Base-by-base conservation (phyloP, 2,113 vertebrate genomes). In the Axis porcinus region DNA sequence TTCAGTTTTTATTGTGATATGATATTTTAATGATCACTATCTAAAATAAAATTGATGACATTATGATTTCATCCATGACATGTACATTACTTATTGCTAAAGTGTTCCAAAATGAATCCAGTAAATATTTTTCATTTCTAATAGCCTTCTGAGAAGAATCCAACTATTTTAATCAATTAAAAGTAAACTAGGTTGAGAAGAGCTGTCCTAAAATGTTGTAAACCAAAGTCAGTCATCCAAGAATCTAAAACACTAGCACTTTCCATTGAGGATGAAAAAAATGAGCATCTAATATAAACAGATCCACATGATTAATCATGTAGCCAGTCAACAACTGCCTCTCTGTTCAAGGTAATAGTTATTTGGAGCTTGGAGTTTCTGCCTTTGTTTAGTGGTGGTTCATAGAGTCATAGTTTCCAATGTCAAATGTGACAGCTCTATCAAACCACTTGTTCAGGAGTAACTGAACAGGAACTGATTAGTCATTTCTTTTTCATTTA, bases 401-500 rank as follows among this genome's bases (percentile, higher is more conserved):
- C 99, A 98, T 83, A 99, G 21, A 98, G 97, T 99, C 70, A 99
- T 99, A 70, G 98, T 98, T 95, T 99, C 99, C 99, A 99, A 99
- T 99, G 98, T 99, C 99, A 64, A 99, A 99, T 3, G 99, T 99
- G 78, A 99, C 99, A 1, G 99, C 25, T 82, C 28, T 64, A 62
- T 19, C 7, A 36, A 78, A 4, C 0, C 28, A 2, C 0, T 57
- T 98, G 0, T 47, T 99, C 99, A 28, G 99, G 90, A 25, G 98
- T 98, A 86, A 99, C 97, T 47, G 99, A 70, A 40, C 98, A 14
- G 99, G 78, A 99, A 98, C 85, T 99, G 99, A 97, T 99, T 99
- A 98, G 99, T 99, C 99, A 99, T 99, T 98, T 99, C 99, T 93
- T 99, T 99, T 27, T 99, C 99, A 60, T 99, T 99, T 27, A 99